These are phyloP conservation scores for Leucophenga maculata DNA, from an alignment of 2,888 invertebrate genomes.

Conservation along the genomic window DNA sequence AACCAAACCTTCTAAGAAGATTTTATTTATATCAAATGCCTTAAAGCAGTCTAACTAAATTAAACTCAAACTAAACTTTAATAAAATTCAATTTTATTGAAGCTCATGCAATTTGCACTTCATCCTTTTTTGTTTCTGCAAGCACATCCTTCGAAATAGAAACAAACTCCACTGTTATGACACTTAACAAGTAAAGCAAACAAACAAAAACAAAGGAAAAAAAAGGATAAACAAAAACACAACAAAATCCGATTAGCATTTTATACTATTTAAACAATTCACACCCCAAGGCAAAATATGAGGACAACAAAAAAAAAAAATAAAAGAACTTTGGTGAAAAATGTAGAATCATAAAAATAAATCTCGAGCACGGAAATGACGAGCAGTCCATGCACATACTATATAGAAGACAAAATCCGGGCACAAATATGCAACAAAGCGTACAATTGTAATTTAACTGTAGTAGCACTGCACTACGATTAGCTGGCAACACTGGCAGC, in stretches of 20 bases:
- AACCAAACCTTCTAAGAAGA: no score
- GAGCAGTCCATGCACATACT: slow-evolving; percentile 32
- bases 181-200: no score
- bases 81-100: no score
- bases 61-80: no score
- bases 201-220: not conserved
- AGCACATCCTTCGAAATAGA: no score
- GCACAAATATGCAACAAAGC: slow-evolving; percentile 60
- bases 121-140: no score
- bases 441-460: slow-evolving; percentile 62
- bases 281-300: slow-evolving; percentile 2
- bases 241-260: slow-evolving; percentile 60
- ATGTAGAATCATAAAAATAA: not conserved
- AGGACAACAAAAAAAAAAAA: no score
- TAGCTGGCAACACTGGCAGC: slow-evolving; percentile 4
- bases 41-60: no score
- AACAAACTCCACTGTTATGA: no score
- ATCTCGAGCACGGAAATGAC: slow-evolving; percentile 26
- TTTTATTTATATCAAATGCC: no score
- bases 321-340: not conserved
- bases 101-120: no score
- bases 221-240: slow-evolving; percentile 4
- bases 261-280: slow-evolving; percentile 53
- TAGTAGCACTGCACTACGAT: not conserved
- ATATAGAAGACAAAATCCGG: slow-evolving; percentile 30